Conservation (phyloP, 2,797 vertebrate species). For the Scleropages formosus region DNA sequence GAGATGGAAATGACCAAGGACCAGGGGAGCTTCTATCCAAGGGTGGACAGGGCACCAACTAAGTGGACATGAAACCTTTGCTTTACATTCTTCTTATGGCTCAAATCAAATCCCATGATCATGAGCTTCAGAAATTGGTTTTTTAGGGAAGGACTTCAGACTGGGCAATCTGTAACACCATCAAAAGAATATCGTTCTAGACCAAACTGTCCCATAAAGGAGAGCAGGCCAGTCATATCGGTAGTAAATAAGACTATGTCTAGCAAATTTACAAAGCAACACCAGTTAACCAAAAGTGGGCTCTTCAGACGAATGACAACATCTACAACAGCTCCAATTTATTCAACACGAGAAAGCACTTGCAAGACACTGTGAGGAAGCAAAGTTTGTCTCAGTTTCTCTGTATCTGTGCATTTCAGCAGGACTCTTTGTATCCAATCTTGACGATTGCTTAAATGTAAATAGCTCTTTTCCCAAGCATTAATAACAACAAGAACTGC, state of each 20-base stretch:
- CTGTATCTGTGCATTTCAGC: constrained; percentile 65
- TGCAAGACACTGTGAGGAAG: background rate
- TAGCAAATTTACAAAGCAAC: background rate
- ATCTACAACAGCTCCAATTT: background rate
- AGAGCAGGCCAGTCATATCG: background rate
- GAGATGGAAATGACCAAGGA: background rate
- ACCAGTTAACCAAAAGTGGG: background rate
- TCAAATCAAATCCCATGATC: background rate
- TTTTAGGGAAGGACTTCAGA: background rate
- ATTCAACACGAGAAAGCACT: background rate
- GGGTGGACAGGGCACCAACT: no score
- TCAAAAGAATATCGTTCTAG: background rate
- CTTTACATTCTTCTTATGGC: background rate
- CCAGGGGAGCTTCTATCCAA: background rate
- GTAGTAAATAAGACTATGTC: background rate
- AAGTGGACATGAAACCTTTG: background rate
- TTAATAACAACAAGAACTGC: constrained; percentile 65
- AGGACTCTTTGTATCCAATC: constrained; percentile 80
- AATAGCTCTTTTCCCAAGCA: constrained; percentile 82
- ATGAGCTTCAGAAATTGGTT: background rate
- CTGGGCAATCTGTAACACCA: background rate
- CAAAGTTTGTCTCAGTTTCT: constrained; percentile 24
- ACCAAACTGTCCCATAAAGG: background rate
- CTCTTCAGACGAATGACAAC: background rate
- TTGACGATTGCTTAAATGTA: constrained; percentile 84